Evolutionary conservation across 2,888 invertebrate genomes (phyloP).

Genomic region (Chrysotoxum bicinctum): DNA sequence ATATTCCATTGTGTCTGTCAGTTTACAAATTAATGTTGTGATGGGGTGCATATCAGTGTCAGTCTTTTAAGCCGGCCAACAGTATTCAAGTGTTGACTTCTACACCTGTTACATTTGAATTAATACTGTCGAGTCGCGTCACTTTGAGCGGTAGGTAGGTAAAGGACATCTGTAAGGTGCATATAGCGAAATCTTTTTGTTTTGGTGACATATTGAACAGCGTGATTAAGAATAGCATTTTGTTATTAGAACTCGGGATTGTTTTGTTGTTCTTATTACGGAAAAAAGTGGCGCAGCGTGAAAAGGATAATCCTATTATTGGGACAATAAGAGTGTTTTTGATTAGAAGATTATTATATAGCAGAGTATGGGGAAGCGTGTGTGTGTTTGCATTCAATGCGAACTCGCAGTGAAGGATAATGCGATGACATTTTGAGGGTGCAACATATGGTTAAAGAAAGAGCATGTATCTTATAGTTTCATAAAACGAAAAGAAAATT

Average conservation of each 20-base stretch:
- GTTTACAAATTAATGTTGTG: conserved; percentile 52
- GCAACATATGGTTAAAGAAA: conserved; percentile 55
- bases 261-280: conserved; percentile 27
- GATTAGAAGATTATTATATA: conserved; percentile 32
- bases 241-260: conserved; percentile 73
- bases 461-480: not conserved
- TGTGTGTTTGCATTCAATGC: conserved; percentile 19
- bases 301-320: conserved; percentile 70
- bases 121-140: conserved; percentile 38
- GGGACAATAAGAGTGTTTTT: conserved; percentile 65
- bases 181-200: conserved; percentile 16
- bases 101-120: conserved; percentile 70
- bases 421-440: conserved; percentile 39
- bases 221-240: conserved; percentile 74
- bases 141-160: not conserved
- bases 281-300: conserved; percentile 38
- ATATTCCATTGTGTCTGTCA: conserved; percentile 43
- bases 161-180: conserved; percentile 50
- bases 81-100: conserved; percentile 61
- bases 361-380: conserved; percentile 5
- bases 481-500: too few species aligned
- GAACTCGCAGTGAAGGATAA: conserved; percentile 13
- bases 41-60: conserved; percentile 48
- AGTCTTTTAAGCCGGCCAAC: conserved; percentile 51
- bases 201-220: conserved; percentile 74